These are phyloP conservation scores for Nanger granti DNA, from an alignment of 2,113 vertebrate genomes.

Conservation along the genomic window DNA sequence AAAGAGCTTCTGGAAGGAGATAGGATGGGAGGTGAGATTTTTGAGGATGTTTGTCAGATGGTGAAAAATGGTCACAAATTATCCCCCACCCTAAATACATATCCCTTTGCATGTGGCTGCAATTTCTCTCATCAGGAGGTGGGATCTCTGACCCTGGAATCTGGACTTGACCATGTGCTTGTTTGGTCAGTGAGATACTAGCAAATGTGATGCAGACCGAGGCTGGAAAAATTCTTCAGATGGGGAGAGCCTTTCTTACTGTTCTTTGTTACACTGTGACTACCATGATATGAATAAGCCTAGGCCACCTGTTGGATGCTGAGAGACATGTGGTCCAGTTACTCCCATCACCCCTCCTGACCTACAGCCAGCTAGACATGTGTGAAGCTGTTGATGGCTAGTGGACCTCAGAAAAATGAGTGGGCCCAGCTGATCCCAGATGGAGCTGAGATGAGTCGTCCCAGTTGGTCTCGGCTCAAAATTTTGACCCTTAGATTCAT, in stretches of 20 bases:
- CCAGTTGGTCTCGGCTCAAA: not conserved
- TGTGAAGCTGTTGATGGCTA: not conserved
- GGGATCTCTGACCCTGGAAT: not conserved
- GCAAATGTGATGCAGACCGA: not conserved
- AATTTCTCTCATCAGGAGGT: not conserved
- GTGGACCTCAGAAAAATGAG: not conserved
- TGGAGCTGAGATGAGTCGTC: not conserved
- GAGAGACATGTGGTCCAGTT: not conserved
- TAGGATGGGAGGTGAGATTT: not conserved
- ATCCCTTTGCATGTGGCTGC: not conserved
- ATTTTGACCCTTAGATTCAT: not conserved
- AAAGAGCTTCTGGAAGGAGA: not conserved
- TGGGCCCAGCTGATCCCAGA: not conserved
- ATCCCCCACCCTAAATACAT: not conserved
- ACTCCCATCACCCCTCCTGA: not conserved
- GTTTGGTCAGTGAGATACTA: not conserved
- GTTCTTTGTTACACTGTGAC: not conserved
- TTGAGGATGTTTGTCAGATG: not conserved
- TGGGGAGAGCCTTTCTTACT: not conserved
- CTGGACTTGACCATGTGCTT: not conserved
- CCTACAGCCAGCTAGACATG: not conserved
- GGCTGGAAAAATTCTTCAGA: not conserved
- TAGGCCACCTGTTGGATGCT: not conserved
- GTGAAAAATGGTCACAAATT: not conserved
- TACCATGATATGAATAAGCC: not conserved